Conservation (phyloP, 2,888 invertebrate species). For the Chrysolina haemoptera region DNA sequence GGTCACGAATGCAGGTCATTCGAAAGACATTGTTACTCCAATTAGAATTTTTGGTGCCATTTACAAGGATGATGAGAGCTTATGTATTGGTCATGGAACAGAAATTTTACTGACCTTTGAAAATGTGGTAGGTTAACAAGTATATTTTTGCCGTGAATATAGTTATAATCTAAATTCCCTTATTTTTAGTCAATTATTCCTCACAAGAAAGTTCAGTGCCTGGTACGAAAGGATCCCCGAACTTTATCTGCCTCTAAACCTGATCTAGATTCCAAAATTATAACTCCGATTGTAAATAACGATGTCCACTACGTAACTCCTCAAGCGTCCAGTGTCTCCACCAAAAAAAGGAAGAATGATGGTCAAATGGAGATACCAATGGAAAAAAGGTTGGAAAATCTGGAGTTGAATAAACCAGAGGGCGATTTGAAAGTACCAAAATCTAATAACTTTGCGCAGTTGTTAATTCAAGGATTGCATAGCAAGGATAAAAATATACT, state of each 20-base stretch:
- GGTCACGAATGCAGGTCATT: slow-evolving; percentile 71
- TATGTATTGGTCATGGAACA: slow-evolving; percentile 75
- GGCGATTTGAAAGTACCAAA: slow-evolving; percentile 72
- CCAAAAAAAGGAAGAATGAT: slow-evolving; percentile 65
- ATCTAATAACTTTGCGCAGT: slow-evolving; percentile 83
- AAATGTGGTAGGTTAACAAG: slow-evolving; percentile 69
- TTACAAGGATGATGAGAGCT: slow-evolving; percentile 66
- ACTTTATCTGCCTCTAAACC: slow-evolving; percentile 49
- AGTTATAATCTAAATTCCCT: neutral
- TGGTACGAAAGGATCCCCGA: slow-evolving; percentile 69
- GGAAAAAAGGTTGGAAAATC: slow-evolving; percentile 86
- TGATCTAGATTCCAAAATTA: slow-evolving; percentile 67
- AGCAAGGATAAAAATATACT: slow-evolving; percentile 86
- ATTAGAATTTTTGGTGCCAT: slow-evolving; percentile 73
- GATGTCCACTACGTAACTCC: slow-evolving; percentile 72
- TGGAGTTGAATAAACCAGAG: slow-evolving; percentile 77
- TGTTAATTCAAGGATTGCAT: slow-evolving; percentile 88
- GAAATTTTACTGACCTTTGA: slow-evolving; percentile 75
- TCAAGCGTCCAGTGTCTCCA: slow-evolving; percentile 58
- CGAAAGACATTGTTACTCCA: slow-evolving; percentile 70
- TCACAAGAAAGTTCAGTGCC: slow-evolving; percentile 69
- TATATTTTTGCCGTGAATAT: slow-evolving; percentile 26
- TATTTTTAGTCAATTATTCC: slow-evolving; percentile 56
- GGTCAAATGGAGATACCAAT: slow-evolving; percentile 79
- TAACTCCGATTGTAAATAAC: slow-evolving; percentile 67